phyloP scores from a whole-genome alignment of 2,113 vertebrate genomes.

The Cervus canadensis region DNA sequence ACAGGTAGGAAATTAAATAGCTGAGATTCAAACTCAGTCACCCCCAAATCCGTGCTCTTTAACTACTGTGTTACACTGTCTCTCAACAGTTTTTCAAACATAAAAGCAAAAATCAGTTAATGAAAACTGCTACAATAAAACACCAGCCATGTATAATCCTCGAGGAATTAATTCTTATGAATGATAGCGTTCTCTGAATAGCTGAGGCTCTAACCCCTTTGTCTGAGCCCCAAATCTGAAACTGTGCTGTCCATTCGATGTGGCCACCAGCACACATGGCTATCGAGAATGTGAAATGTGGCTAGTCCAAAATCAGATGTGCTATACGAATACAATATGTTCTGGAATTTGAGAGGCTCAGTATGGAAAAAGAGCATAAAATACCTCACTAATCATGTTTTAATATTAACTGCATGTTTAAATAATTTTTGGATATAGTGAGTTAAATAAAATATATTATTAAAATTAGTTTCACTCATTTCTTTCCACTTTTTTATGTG shows the following conservation, averaged over 20 bases:
- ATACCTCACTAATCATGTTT: neutral
- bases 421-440: neutral
- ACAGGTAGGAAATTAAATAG: neutral
- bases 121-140: neutral
- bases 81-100: neutral
- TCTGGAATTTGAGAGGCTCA: neutral
- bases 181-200: neutral
- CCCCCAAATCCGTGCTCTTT: neutral
- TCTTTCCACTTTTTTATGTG: neutral
- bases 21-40: neutral
- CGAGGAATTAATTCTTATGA: neutral
- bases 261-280: neutral
- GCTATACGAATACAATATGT: neutral
- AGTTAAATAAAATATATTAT: neutral
- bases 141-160: neutral
- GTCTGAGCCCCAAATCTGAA: constrained; percentile 4
- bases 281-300: neutral
- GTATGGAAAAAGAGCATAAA: neutral
- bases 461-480: neutral
- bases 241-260: neutral
- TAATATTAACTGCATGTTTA: neutral
- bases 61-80: neutral
- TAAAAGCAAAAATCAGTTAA: neutral
- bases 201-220: neutral
- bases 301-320: neutral